Conservation (phyloP, 2,888 invertebrate genomes). For the Teleiodes luculella region DNA sequence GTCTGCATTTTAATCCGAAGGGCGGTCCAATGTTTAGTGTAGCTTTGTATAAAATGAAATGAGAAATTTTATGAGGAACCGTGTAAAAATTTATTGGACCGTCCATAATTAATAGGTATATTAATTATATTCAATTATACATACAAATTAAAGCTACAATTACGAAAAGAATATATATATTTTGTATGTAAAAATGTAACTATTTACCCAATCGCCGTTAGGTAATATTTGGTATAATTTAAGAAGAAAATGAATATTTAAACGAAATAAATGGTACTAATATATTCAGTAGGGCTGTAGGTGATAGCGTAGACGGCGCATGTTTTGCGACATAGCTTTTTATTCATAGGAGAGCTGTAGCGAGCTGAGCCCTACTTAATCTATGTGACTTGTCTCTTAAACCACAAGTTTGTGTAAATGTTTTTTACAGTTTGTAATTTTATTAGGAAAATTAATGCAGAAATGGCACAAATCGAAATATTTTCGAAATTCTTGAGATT, state of each 20-base stretch:
- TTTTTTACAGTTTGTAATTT: slow-evolving; percentile 4
- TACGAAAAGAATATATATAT: slow-evolving; percentile 42
- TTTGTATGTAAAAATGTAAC: slow-evolving; percentile 45
- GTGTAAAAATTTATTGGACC: slow-evolving; percentile 7
- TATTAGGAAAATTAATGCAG: neutral
- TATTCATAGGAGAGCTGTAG: neutral
- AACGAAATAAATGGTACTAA: slow-evolving; percentile 32
- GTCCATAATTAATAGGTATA: slow-evolving; percentile 3
- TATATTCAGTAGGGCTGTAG: slow-evolving; percentile 26
- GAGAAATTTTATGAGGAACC: neutral
- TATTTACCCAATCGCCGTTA: slow-evolving; percentile 36
- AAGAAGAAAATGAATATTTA: slow-evolving; percentile 19
- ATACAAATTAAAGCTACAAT: slow-evolving; percentile 33
- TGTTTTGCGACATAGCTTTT: neutral
- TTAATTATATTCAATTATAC: slow-evolving; percentile 14
- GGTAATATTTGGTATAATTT: slow-evolving; percentile 27
- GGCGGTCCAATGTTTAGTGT: slow-evolving; percentile 37
- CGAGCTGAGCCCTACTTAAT: neutral
- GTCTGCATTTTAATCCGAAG: slow-evolving; percentile 52
- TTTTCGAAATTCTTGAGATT: slow-evolving; percentile 13
- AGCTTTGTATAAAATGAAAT: neutral
- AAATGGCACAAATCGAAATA: slow-evolving; percentile 12
- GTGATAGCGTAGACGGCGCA: slow-evolving; percentile 18
- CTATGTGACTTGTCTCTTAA: neutral
- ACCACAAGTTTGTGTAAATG: neutral